phyloP scores from a whole-genome alignment of 1,140 invertebrate genomes.

The Carposina sasakii region DNA sequence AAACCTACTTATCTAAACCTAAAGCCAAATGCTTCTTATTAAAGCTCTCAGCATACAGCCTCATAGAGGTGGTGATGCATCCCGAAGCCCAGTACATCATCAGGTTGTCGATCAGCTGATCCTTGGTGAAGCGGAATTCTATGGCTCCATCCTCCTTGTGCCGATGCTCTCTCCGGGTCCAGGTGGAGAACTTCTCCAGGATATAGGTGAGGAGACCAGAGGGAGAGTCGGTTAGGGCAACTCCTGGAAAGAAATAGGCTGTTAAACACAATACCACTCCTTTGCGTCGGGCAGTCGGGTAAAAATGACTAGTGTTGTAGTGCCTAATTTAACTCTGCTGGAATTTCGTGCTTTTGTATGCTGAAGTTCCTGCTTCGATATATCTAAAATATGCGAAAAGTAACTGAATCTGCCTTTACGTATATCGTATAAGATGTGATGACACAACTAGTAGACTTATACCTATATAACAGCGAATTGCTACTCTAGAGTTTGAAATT shows the following conservation, averaged over 20 bases:
- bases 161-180: slow-evolving; percentile 75
- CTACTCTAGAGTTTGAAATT: no score
- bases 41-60: slow-evolving; percentile 81
- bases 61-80: slow-evolving; percentile 82
- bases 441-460: no score
- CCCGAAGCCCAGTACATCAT: slow-evolving; percentile 91
- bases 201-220: slow-evolving; percentile 82
- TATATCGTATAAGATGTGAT: no score
- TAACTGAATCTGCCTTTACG: no score
- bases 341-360: no score
- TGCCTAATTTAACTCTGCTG: no score
- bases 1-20: slow-evolving; percentile 63
- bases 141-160: slow-evolving; percentile 78
- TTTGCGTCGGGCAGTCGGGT: no score
- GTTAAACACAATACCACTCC: background rate
- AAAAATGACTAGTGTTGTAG: no score
- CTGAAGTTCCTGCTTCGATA: no score
- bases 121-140: slow-evolving; percentile 73
- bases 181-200: slow-evolving; percentile 88
- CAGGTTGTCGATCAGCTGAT: slow-evolving; percentile 88
- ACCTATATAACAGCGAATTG: no score
- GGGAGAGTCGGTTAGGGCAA: slow-evolving; percentile 78
- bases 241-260: slow-evolving; percentile 52
- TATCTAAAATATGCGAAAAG: no score
- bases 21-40: slow-evolving; percentile 44